A percentile compares a stretch with the other conserved stretches of the same genome.
Conservation (phyloP, 2,113 vertebrate genomes). For the Hypocryptadius cinnamomeus region DNA sequence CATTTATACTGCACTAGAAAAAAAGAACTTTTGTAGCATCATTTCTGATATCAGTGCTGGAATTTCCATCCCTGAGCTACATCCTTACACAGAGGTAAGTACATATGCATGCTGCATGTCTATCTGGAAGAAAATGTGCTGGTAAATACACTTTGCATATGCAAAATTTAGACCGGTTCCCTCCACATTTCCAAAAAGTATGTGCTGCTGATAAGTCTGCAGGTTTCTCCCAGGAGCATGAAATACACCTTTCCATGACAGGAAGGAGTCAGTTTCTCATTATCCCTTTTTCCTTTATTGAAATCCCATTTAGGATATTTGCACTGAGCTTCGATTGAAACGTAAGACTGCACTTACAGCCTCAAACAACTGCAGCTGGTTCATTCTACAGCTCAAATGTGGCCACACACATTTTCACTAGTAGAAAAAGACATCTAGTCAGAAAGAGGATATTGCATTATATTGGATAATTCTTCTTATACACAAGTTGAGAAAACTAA, state of each 20-base stretch:
- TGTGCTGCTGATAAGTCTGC: not conserved
- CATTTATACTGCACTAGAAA: not conserved
- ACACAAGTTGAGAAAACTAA: not conserved
- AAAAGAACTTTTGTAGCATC: not conserved
- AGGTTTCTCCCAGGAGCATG: not conserved
- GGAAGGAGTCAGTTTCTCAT: not conserved
- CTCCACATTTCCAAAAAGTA: not conserved
- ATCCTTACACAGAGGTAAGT: not conserved
- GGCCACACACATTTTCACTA: not conserved
- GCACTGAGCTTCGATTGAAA: not conserved
- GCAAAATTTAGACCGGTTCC: not conserved
- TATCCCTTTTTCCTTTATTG: not conserved
- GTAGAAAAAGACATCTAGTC: not conserved
- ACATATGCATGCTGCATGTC: accelerated
- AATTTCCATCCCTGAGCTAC: not conserved
- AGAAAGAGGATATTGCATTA: not conserved
- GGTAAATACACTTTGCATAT: not conserved
- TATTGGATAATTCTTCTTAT: not conserved
- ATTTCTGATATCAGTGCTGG: not conserved
- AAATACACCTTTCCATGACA: not conserved
- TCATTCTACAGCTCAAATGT: not conserved
- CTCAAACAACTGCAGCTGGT: not conserved
- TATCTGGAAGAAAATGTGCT: not conserved
- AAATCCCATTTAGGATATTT: not conserved
- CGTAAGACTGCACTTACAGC: not conserved